These are phyloP conservation scores for Volucella zonaria DNA, from an alignment of 2,888 invertebrate genomes.

Conservation along the genomic window DNA sequence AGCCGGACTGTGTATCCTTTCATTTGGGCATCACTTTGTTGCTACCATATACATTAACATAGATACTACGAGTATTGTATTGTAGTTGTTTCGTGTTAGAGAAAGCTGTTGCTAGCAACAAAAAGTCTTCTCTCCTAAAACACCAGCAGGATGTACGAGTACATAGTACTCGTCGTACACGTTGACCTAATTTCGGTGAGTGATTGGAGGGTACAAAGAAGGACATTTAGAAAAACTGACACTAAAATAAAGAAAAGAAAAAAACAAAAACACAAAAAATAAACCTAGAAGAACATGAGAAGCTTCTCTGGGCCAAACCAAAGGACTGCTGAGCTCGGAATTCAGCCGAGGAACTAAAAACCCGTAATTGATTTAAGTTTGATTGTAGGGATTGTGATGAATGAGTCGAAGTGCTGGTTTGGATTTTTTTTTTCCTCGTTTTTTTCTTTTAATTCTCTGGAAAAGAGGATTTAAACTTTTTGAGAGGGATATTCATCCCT, in stretches of 20 bases:
- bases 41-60: not conserved
- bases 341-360: constrained; percentile 62
- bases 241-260: constrained; percentile 21
- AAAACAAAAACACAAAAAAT: not conserved
- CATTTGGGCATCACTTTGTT: constrained; percentile 58
- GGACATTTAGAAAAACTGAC: constrained; percentile 33
- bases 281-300: not conserved
- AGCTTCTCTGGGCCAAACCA: constrained; percentile 5
- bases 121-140: constrained; percentile 47
- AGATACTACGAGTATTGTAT: too few species aligned
- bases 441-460: not conserved
- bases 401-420: constrained; percentile 31
- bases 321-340: constrained; percentile 65
- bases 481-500: constrained; percentile 31
- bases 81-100: not conserved
- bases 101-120: constrained; percentile 30
- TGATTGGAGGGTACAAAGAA: constrained; percentile 63
- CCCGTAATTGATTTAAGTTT: constrained; percentile 72
- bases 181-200: constrained; percentile 69
- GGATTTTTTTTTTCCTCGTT: not conserved
- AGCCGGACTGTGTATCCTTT: constrained; percentile 19
- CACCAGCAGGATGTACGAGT: constrained; percentile 16
- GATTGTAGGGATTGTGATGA: constrained; percentile 60
- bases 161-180: constrained; percentile 48
- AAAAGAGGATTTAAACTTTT: constrained; percentile 55